Percentiles rank a stretch among this genome's conserved stretches.
These are phyloP conservation scores for Drosophila seguyi DNA, from an alignment of 1,140 invertebrate species.

Conservation along the genomic window DNA sequence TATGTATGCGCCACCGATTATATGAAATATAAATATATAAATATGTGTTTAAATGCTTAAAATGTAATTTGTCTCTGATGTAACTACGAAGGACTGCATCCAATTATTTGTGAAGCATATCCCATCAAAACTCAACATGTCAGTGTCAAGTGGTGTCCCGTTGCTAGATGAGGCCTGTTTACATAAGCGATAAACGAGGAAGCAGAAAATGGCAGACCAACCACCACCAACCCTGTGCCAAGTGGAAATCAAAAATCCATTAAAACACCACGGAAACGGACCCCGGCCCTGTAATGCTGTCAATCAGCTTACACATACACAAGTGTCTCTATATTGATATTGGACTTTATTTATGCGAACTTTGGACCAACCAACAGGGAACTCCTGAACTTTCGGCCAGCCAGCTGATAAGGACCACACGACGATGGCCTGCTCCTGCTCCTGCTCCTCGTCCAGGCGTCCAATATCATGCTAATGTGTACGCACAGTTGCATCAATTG, in stretches of 20 bases:
- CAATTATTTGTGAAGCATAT: slow-evolving; percentile 12
- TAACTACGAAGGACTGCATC: background rate
- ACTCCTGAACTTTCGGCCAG: slow-evolving; percentile 64
- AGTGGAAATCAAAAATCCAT: slow-evolving; percentile 83
- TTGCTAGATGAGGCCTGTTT: slow-evolving; percentile 72
- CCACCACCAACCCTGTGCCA: slow-evolving; percentile 38
- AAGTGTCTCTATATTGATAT: slow-evolving; percentile 65
- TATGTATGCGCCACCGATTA: slow-evolving; percentile 71
- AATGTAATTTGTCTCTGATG: slow-evolving; percentile 2
- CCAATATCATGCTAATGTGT: slow-evolving; percentile 83
- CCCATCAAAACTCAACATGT: slow-evolving; percentile 38
- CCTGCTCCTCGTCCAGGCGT: slow-evolving; percentile 32
- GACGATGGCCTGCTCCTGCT: slow-evolving; percentile 36
- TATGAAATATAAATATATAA: slow-evolving; percentile 63
- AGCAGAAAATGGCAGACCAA: slow-evolving; percentile 36
- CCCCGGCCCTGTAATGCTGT: slow-evolving; percentile 49
- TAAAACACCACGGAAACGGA: slow-evolving; percentile 70
- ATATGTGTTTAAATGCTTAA: slow-evolving; percentile 52
- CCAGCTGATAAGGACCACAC: slow-evolving; percentile 73
- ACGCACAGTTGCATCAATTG: slow-evolving; percentile 82
- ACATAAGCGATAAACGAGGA: slow-evolving; percentile 78
- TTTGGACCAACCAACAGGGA: slow-evolving; percentile 48
- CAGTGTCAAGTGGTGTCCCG: slow-evolving; percentile 73
- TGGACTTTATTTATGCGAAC: slow-evolving; percentile 80
- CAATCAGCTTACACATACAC: slow-evolving; percentile 76